Evolutionary conservation across 2,888 invertebrate species (phyloP), one percentile per base, ranked within the genome.

Genomic region (Hirudinaria manillensis): DNA sequence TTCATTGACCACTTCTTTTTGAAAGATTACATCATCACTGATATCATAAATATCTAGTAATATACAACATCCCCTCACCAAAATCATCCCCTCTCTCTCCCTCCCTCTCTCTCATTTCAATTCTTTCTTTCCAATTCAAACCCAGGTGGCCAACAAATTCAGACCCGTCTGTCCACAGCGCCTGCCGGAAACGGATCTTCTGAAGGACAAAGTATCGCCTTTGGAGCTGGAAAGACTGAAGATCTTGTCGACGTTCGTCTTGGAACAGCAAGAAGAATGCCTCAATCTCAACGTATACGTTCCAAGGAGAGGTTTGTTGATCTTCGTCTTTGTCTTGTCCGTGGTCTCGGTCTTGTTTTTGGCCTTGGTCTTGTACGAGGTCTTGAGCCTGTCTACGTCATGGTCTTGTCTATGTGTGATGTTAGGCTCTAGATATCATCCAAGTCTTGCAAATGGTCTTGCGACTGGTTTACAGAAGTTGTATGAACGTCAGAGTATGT

Each of bases 221-320:
- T n/a, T 61, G 13, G 61, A 61, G 29, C 29, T 61, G 10, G 61
- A 61, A 61, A 61, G 61, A 29, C 24, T 24, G 3, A 61, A 61
- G 13, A 7, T 61, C 7, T 10, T 61, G 24, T 3, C 24, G 0
- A 83, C 85, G 1, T 82, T 82, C 83, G 87, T 97, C 81, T 90
- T 90, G 85, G 93, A 94, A 85, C 95, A 97, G 88, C 93, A 93
- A 82, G 98, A 98, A 88, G 96, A 98, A 87, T 98, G 97, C 84
- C 89, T 98, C 77, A 94, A 94, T 85, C 89, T 98, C 87, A 98
- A 97, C 86, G 91, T 98, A 83, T 98, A 93, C 87, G 91, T 94
- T 13, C 96, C 97, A 3, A 91, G 91, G 34, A 91, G 92, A 90
- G 93, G 94, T 24, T 24, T 61, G 29, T 61, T 53, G 13, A 16